Base-by-base conservation (phyloP, 2,888 invertebrate species). In the Electrophaes corylata region DNA sequence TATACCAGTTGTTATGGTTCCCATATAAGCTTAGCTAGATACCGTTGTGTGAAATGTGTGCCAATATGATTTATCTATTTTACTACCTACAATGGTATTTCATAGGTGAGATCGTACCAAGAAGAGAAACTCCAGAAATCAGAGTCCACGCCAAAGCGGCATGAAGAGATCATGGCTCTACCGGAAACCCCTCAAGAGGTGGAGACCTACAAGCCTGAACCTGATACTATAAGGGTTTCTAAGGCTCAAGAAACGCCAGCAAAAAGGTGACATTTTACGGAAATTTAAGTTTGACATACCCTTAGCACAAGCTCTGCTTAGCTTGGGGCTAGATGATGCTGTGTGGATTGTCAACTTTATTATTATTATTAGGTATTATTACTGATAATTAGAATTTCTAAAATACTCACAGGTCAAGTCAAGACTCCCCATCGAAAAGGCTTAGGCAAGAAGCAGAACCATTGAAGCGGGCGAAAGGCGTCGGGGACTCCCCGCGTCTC, bases 371-470 rank as follows among this genome's bases (percentile, higher is more conserved):
- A n/a, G n/a, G n/a, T n/a, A n/a, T n/a, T n/a, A n/a, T n/a, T n/a
- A n/a, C n/a, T n/a, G n/a, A n/a, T n/a, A n/a, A n/a, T n/a, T n/a
- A n/a, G n/a, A n/a, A n/a, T n/a, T n/a, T n/a, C n/a, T n/a, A 39
- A 23, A 40, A 11, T 19, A 12, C 10, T 37, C 33, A 5, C 45
- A 60, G 60, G 23, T n/a, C 43, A 57, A 66, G 75, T 3, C 89
- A 87, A 53, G 91, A 91, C 4, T 91, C 91, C 0, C 91, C 91
- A 2, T 87, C 90, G 0, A 91, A 89, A 62, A 78, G 91, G 52
- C 63, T 91, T n/a, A 71, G 84, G 35, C 91, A 91, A 16, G 91
- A 91, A 60, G 91, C 91, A 0, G 91, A 91, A 57, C 91, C 91
- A 0, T 57, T 91, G 44, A 91, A 91, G 62, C 79, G 91, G 45